Conservation (phyloP, 2,888 invertebrate species). For the Drosophila colorata region DNA sequence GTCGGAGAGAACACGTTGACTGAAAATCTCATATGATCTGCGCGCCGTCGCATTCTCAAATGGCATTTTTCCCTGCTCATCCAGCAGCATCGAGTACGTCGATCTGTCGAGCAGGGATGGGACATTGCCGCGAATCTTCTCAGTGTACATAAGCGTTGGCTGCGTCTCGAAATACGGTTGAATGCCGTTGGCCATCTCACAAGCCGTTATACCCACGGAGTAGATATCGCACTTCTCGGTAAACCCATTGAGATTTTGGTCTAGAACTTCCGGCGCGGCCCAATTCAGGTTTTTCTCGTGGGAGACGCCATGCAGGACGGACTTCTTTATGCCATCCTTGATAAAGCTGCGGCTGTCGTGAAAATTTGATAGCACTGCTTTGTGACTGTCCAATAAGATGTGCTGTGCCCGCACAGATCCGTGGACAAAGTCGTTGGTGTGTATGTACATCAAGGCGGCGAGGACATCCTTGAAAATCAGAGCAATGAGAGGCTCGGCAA, state of each 20-base stretch:
- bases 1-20: constrained; percentile 89
- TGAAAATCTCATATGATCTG: constrained; percentile 86
- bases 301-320: constrained; percentile 91
- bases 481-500: constrained; percentile 93
- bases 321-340: constrained; percentile 89
- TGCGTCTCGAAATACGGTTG: constrained; percentile 94
- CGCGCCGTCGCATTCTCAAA: constrained; percentile 19
- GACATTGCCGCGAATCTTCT: constrained; percentile 91
- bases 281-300: constrained; percentile 89
- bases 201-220: constrained; percentile 94
- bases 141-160: constrained; percentile 95
- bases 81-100: constrained; percentile 87
- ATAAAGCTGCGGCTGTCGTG: constrained; percentile 91
- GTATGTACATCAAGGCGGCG: constrained; percentile 92
- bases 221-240: constrained; percentile 96
- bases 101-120: constrained; percentile 91
- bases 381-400: constrained; percentile 90
- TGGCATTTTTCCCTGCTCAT: constrained; percentile 62
- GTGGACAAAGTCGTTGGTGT: constrained; percentile 93
- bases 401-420: constrained; percentile 94
- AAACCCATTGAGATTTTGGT: constrained; percentile 95
- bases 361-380: constrained; percentile 91
- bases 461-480: constrained; percentile 92
- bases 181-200: constrained; percentile 92
- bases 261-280: constrained; percentile 96